phyloP scores from a whole-genome alignment of 2,113 vertebrate genomes.

The Callionymus lyra region DNA sequence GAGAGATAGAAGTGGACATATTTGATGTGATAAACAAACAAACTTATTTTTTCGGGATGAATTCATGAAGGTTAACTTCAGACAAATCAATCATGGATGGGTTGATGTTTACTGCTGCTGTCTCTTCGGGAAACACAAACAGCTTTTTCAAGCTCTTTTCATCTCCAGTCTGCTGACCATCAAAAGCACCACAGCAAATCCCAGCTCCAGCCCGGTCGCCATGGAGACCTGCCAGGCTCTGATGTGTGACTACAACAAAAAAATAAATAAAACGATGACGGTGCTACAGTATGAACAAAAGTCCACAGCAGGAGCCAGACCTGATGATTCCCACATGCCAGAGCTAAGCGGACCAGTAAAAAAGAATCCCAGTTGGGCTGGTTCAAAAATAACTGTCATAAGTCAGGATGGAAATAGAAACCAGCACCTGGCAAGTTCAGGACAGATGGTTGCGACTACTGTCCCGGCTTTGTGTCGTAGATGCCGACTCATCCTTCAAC shows the following conservation, averaged over 20 bases:
- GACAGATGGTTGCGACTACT: constrained; percentile 54
- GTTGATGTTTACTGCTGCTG: neutral
- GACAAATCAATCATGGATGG: too few relatives aligned
- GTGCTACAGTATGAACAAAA: constrained; percentile 9
- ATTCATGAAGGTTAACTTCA: too few relatives aligned
- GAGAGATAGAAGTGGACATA: constrained; percentile 18
- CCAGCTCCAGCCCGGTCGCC: constrained; percentile 18
- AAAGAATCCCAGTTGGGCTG: constrained; percentile 27
- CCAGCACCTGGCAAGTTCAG: constrained; percentile 52
- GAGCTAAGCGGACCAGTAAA: constrained; percentile 23
- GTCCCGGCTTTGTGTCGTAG: constrained; percentile 1
- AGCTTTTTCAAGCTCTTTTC: constrained; percentile 12
- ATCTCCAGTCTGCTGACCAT: constrained; percentile 37
- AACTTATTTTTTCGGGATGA: too few relatives aligned
- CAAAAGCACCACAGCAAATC: constrained; percentile 28
- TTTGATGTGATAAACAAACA: too few relatives aligned
- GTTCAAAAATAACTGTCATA: constrained; percentile 39
- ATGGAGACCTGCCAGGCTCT: constrained; percentile 22
- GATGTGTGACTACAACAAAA: constrained; percentile 10
- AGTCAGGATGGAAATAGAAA: constrained; percentile 46
- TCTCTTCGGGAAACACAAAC: constrained; percentile 11
- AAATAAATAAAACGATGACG: constrained; percentile 23
- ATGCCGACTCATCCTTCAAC: too few relatives aligned
- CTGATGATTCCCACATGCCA: constrained; percentile 32
- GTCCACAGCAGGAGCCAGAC: constrained; percentile 8